These are phyloP conservation scores for Peucedramus taeniatus DNA, from an alignment of 2,113 vertebrate species.

Conservation along the genomic window DNA sequence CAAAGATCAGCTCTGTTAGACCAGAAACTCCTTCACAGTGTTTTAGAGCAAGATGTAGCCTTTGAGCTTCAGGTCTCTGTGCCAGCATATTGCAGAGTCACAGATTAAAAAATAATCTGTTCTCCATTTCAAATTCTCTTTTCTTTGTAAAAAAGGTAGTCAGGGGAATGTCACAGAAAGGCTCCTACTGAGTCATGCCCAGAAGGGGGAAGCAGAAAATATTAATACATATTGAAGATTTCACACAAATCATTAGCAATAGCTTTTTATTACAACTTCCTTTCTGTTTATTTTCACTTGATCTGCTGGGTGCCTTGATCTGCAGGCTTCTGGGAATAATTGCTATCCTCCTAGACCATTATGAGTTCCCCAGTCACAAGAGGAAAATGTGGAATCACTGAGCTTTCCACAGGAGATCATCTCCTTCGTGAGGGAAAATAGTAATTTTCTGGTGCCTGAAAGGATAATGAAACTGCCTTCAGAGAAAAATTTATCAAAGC, in stretches of 20 bases:
- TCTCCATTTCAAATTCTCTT: constrained; percentile 37
- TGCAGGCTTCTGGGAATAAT: constrained; percentile 28
- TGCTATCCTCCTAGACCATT: constrained; percentile 47
- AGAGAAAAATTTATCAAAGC: constrained; percentile 29
- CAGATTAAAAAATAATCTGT: constrained; percentile 49
- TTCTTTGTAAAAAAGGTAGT: neutral
- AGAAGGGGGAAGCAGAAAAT: neutral
- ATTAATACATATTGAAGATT: constrained; percentile 23
- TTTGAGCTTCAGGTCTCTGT: constrained; percentile 13
- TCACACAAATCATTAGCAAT: constrained; percentile 27
- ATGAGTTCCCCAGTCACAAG: constrained; percentile 20
- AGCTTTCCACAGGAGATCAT: neutral
- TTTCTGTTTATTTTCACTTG: constrained; percentile 58
- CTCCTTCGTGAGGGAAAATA: neutral
- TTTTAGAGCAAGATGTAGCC: constrained; percentile 23
- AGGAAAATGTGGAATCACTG: neutral
- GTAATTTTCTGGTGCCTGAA: constrained; percentile 12
- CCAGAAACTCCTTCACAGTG: neutral
- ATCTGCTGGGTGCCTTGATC: constrained; percentile 31
- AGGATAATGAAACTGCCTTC: constrained; percentile 19
- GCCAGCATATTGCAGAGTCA: neutral
- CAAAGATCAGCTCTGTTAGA: constrained; percentile 32
- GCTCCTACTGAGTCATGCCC: neutral
- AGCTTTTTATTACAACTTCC: constrained; percentile 34
- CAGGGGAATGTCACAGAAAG: neutral